Evolutionary conservation across 2,888 invertebrate species (phyloP).

Genomic region (Brenthis ino): DNA sequence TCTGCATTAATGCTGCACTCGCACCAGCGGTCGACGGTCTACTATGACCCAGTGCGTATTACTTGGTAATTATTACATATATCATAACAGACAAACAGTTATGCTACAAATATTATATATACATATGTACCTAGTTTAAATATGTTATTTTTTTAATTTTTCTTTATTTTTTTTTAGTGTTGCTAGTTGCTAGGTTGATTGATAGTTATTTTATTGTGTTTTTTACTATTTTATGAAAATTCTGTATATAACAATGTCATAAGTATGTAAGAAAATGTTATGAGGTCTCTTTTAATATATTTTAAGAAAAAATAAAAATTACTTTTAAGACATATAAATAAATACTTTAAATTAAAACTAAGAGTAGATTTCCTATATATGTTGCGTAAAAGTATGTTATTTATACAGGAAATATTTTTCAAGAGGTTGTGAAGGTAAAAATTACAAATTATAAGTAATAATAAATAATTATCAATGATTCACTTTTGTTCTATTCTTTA

Average conservation of each 20-base stretch:
- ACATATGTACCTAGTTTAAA: neutral
- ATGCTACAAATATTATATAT: conserved; percentile 10
- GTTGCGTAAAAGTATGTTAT: too few relatives aligned
- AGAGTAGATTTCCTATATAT: too few relatives aligned
- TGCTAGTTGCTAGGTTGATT: neutral
- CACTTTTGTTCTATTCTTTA: too few relatives aligned
- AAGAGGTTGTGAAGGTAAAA: too few relatives aligned
- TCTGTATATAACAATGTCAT: neutral
- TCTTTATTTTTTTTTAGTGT: neutral
- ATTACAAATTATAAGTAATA: too few relatives aligned
- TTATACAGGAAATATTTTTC: too few relatives aligned
- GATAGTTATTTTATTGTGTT: neutral
- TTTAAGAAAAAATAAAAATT: too few relatives aligned
- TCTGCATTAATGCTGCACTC: conserved; percentile 26
- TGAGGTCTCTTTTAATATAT: too few relatives aligned
- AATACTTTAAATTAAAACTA: too few relatives aligned
- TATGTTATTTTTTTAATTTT: neutral
- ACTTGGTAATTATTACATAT: conserved; percentile 31
- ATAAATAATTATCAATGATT: too few relatives aligned
- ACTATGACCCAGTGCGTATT: conserved; percentile 32
- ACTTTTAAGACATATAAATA: too few relatives aligned
- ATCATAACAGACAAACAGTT: conserved; percentile 23
- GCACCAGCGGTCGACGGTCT: conserved; percentile 27
- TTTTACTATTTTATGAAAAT: neutral
- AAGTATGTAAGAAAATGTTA: too few relatives aligned